These are phyloP conservation scores for Tenthredo distinguenda DNA, from an alignment of 2,888 invertebrate genomes.

Conservation along the genomic window DNA sequence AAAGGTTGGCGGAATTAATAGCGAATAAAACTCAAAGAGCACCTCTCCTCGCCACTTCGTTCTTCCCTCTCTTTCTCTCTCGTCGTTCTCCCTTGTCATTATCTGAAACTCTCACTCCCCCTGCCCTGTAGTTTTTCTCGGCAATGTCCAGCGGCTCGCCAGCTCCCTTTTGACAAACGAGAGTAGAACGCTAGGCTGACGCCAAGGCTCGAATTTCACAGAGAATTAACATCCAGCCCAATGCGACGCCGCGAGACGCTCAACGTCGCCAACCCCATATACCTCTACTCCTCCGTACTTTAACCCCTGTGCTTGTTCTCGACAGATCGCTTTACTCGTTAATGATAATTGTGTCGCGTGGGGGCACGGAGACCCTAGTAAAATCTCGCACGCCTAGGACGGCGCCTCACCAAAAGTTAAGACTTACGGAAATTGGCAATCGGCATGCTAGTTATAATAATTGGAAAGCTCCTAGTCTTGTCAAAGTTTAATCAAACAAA, in stretches of 20 bases:
- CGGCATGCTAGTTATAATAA: constrained; percentile 12
- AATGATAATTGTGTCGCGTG: constrained; percentile 38
- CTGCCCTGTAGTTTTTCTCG: constrained; percentile 12
- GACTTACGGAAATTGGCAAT: constrained; percentile 19
- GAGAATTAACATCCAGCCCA: constrained; percentile 69
- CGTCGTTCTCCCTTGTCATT: constrained; percentile 31
- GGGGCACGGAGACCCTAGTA: neutral
- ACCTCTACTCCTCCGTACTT: neutral
- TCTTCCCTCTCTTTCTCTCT: constrained; percentile 9
- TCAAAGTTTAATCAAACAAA: neutral
- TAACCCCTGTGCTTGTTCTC: constrained; percentile 15
- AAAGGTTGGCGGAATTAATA: constrained; percentile 40
- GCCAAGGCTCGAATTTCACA: constrained; percentile 71
- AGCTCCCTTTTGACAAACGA: constrained; percentile 43
- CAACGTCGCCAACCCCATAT: neutral
- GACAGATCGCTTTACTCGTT: constrained; percentile 25
- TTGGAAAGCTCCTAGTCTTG: neutral
- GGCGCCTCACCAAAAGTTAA: constrained; percentile 5
- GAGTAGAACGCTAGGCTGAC: constrained; percentile 25
- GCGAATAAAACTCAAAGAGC: constrained; percentile 44
- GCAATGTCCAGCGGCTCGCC: constrained; percentile 25
- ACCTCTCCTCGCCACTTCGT: constrained; percentile 37
- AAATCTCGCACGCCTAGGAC: constrained; percentile 11
- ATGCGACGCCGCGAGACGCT: constrained; percentile 3
- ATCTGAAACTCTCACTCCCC: constrained; percentile 36